Evolutionary conservation across 2,113 vertebrate species (phyloP), one percentile per base, ranked within the genome.

Genomic region (Pygoscelis adeliae): DNA sequence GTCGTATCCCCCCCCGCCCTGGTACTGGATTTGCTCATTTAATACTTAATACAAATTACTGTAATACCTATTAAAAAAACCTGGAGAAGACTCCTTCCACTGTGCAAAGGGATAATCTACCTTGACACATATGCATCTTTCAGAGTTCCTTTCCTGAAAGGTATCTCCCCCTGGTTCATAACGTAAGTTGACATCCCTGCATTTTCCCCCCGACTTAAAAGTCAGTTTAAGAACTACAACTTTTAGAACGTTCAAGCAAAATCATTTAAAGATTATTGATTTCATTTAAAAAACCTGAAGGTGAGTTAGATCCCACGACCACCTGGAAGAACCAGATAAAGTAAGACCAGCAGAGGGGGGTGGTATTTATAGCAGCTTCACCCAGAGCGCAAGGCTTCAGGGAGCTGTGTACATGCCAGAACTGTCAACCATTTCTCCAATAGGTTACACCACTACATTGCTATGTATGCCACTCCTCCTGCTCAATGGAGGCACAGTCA

Each of bases 341-440:
- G n/a, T 5, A 17, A 86, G 74, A 63, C 49, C 36, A 59, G 50
- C 23, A 55, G 73, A 91, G 42, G 11, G 49, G 30, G 30, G 10
- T 82, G 91, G 63, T 94, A 97, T 96, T 96, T 96, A 95, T 78
- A 96, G 89, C 91, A 58, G n/a, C 46, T 77, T 55, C 70, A 52
- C n/a, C 20, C 18, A 46, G 44, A 92, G 65, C 5, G 15, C 52
- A 21, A 29, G 56, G 47, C 83, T 95, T 49, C 0, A 0, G 46
- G 53, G 69, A 95, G 61, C 5, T 62, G 55, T 23, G 62, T 2
- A 49, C 44, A 47, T 38, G 84, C 91, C 95, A 94, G 40, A 95
- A 83, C 84, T 58, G 61, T 52, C 23, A 32, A 83, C 70, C 30
- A 10, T 72, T 55, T 76, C 94, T 95, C 76, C 61, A 66, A 36